Evolutionary conservation across 2,797 vertebrate genomes (phyloP), one percentile per base, ranked within the genome.

Genomic region (Rhadinocentrus ornatus): DNA sequence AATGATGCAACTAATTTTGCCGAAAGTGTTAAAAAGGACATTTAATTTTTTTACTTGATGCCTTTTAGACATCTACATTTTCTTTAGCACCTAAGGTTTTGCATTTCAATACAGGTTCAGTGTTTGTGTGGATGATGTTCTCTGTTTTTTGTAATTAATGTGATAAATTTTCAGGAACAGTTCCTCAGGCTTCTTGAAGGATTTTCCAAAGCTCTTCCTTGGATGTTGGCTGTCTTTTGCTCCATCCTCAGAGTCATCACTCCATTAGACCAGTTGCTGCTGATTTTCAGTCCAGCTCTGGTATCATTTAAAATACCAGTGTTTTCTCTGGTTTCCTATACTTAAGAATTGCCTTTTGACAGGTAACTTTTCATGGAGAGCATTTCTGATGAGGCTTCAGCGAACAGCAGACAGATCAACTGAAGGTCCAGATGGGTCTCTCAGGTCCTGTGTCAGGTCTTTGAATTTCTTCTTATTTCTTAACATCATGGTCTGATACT

Each of bases 91-190:
- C 50, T 13, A 27, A 54, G 6, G 52, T 16, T 15, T 11, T 8
- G 24, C 6, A 27, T 4, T 4, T 8, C 16, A 35, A 35, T 24
- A 10, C 41, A 61, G 53, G 57, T 20, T 31, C 16, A 37, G n/a
- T 52, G 29, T 52, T 60, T 52, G 20, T 60, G 66, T 59, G 16
- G 32, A 46, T 16, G 31, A 34, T 48, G 65, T 48, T 41, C 53
- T 54, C 26, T 37, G 65, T 29, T 29, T 54, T 2, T 54, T 54
- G 6, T 54, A 7, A 29, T 10, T 16, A 7, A 27, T 8, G 18
- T 9, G 29, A 54, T 16, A 16, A 16, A 16, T 54, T 13, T 54
- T 29, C 15, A 7, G 13, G 26, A 54, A 29, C 18, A 54, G 26
- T 54, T 54, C 26, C 15, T 16, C 15, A 29, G 26, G 27, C 3